These are phyloP conservation scores for Macheiramphus alcinus DNA, from an alignment of 2,113 vertebrate genomes.

Conservation along the genomic window DNA sequence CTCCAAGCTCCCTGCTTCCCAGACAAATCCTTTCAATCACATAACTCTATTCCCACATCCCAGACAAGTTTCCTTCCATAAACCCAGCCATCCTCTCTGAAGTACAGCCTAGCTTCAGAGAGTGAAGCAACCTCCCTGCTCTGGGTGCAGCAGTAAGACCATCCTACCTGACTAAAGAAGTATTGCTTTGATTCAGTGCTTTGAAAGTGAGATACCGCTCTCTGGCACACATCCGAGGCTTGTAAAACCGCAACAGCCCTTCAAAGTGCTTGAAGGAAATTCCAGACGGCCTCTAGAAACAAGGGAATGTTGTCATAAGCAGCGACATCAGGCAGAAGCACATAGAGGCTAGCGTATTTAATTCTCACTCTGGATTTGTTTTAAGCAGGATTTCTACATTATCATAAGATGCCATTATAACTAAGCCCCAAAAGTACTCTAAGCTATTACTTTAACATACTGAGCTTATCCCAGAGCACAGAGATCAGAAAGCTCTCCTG, in stretches of 20 bases:
- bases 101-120: neutral
- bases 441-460: neutral
- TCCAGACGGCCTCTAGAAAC: slow-evolving; percentile 82
- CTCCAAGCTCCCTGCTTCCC: neutral
- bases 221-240: slow-evolving; percentile 86
- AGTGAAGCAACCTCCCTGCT: neutral
- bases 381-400: neutral
- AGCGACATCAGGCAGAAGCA: neutral
- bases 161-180: slow-evolving; percentile 84
- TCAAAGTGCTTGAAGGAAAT: slow-evolving; percentile 94
- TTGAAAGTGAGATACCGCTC: slow-evolving; percentile 95
- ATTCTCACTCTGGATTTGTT: neutral
- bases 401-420: neutral
- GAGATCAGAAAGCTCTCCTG: neutral
- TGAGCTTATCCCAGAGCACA: neutral
- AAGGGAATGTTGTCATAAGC: neutral
- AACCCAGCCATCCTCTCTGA: neutral
- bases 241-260: slow-evolving; percentile 93
- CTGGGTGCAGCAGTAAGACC: neutral
- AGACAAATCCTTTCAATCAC: neutral
- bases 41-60: neutral
- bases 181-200: slow-evolving; percentile 85
- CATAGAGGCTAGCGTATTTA: neutral
- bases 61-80: neutral
- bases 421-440: neutral